phyloP scores from a whole-genome alignment of 2,113 vertebrate genomes.

The Martes martes region DNA sequence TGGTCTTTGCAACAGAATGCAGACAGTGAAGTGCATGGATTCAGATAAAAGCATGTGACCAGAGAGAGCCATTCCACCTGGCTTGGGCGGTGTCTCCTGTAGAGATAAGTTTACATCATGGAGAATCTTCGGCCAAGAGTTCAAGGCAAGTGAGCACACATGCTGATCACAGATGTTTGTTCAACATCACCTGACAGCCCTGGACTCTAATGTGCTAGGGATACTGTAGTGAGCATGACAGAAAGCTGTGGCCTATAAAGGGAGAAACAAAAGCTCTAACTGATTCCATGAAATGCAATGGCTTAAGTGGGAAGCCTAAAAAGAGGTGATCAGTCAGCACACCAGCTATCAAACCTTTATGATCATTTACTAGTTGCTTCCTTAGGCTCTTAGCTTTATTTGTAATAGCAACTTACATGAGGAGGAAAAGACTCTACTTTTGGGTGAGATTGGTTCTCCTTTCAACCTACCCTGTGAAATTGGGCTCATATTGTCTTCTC shows the following conservation, averaged over 20 bases:
- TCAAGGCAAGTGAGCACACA: not conserved
- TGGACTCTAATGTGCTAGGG: not conserved
- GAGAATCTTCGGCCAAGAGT: not conserved
- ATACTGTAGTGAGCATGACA: not conserved
- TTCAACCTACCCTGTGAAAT: not conserved
- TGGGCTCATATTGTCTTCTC: not conserved
- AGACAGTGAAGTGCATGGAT: not conserved
- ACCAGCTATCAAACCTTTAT: not conserved
- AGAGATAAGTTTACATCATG: not conserved
- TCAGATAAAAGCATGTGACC: not conserved
- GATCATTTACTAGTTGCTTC: not conserved
- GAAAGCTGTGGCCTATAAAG: not conserved
- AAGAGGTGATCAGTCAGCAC: not conserved
- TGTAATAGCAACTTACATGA: not conserved
- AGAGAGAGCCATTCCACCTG: not conserved
- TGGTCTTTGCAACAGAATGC: not conserved
- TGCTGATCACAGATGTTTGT: not conserved
- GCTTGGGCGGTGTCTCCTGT: rapidly evolving
- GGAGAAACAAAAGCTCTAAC: not conserved
- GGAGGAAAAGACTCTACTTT: not conserved
- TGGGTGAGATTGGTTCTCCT: not conserved
- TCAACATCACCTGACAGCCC: not conserved
- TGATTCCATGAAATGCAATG: not conserved
- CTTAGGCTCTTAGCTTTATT: not conserved
- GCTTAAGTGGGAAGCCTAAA: not conserved